phyloP scores from a whole-genome alignment of 2,888 invertebrate species.

The Eristalis arbustorum region DNA sequence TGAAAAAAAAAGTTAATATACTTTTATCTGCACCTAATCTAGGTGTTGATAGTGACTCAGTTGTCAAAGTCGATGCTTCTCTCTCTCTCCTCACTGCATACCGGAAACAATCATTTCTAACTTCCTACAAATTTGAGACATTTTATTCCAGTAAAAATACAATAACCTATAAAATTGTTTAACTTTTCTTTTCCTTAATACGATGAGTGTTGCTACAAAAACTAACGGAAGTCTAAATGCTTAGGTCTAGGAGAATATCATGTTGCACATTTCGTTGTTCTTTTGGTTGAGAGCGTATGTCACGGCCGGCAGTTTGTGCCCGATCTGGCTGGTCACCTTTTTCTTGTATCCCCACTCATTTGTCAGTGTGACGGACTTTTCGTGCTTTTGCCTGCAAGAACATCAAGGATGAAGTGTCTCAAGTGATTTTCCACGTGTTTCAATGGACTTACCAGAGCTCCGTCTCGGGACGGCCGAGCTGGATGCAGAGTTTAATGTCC shows the following conservation, averaged over 20 bases:
- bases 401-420: background rate
- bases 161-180: background rate
- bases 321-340: slow-evolving; percentile 79
- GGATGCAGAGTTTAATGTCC: slow-evolving; percentile 88
- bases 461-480: slow-evolving; percentile 86
- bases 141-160: background rate
- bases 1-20: no score
- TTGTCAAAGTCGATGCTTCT: no score
- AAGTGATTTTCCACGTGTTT: background rate
- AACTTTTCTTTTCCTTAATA: background rate
- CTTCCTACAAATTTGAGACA: background rate
- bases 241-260: slow-evolving; percentile 74
- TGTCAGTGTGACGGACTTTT: slow-evolving; percentile 84
- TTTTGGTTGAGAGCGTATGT: slow-evolving; percentile 89
- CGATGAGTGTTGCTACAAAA: background rate
- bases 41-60: no score
- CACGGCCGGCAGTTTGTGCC: slow-evolving; percentile 83
- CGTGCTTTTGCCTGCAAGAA: slow-evolving; percentile 83
- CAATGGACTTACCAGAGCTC: slow-evolving; percentile 81
- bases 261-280: slow-evolving; percentile 89
- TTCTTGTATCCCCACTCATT: slow-evolving; percentile 76
- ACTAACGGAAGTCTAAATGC: background rate
- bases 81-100: no score
- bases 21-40: no score
- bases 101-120: background rate